Evolutionary conservation across 2,888 invertebrate genomes (phyloP).

Genomic region (Bombyx huttoni): DNA sequence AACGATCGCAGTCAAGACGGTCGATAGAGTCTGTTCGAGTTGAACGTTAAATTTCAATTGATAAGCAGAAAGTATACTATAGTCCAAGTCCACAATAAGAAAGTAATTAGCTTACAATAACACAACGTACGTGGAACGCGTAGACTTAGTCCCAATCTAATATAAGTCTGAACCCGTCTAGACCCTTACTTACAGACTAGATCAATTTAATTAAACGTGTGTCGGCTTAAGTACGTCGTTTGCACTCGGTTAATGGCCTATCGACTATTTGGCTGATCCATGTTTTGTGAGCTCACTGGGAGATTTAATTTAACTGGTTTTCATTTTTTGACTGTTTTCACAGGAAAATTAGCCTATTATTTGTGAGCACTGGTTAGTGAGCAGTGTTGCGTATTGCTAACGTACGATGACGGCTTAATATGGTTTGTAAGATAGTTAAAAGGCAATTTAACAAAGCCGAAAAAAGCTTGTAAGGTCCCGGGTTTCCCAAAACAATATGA

Average conservation of each 20-base stretch:
- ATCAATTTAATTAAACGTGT: neutral
- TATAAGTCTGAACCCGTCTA: slow-evolving; percentile 1
- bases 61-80: neutral
- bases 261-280: neutral
- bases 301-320: neutral
- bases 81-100: neutral
- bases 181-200: slow-evolving; percentile 3
- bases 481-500: too few relatives aligned
- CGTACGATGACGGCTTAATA: too few relatives aligned
- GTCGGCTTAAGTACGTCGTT: neutral
- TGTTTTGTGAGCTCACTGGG: neutral
- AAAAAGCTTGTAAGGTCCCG: too few relatives aligned
- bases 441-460: too few relatives aligned
- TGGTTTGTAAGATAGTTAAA: too few relatives aligned
- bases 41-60: too few relatives aligned
- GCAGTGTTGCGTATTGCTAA: too few relatives aligned
- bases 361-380: neutral
- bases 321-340: neutral
- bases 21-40: too few relatives aligned
- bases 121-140: slow-evolving; percentile 1
- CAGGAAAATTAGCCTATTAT: neutral
- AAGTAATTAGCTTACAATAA: neutral
- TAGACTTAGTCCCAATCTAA: neutral
- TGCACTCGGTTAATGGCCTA: neutral
- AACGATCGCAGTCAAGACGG: too few relatives aligned